phyloP scores from a whole-genome alignment of 2,113 vertebrate species.

The Poeciliopsis retropinna region DNA sequence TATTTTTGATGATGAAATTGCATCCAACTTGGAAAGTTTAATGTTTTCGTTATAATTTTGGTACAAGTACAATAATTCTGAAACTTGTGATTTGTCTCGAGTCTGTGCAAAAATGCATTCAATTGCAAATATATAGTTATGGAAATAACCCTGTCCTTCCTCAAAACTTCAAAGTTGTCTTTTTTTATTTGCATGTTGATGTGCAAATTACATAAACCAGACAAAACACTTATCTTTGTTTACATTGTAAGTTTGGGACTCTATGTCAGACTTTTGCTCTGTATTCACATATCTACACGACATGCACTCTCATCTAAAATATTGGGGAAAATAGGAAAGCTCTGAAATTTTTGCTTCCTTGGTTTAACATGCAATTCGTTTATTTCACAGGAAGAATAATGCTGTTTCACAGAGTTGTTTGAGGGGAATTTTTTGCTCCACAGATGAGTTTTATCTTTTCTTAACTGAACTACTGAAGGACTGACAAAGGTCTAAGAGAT shows the following conservation, averaged over 20 bases:
- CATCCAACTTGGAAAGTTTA: background rate
- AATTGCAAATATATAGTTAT: no score
- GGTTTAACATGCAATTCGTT: background rate
- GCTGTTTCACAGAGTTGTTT: background rate
- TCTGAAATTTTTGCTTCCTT: background rate
- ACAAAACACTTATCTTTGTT: background rate
- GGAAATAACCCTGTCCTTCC: background rate
- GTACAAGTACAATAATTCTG: background rate
- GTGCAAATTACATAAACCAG: background rate
- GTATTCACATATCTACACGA: background rate
- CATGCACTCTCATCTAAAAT: background rate
- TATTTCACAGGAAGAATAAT: background rate
- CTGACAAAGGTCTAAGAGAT: no score
- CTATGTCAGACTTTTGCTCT: background rate
- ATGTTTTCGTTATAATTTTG: background rate
- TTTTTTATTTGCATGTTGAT: background rate
- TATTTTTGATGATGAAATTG: background rate
- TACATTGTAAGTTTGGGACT: background rate
- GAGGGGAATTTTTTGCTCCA: background rate
- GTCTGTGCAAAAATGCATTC: background rate
- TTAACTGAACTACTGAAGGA: no score
- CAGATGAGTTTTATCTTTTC: no score
- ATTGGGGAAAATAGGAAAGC: background rate
- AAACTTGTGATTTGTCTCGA: background rate
- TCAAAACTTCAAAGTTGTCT: background rate